phyloP scores from a whole-genome alignment of 2,113 vertebrate genomes.

The Paradoxurus hermaphroditus region DNA sequence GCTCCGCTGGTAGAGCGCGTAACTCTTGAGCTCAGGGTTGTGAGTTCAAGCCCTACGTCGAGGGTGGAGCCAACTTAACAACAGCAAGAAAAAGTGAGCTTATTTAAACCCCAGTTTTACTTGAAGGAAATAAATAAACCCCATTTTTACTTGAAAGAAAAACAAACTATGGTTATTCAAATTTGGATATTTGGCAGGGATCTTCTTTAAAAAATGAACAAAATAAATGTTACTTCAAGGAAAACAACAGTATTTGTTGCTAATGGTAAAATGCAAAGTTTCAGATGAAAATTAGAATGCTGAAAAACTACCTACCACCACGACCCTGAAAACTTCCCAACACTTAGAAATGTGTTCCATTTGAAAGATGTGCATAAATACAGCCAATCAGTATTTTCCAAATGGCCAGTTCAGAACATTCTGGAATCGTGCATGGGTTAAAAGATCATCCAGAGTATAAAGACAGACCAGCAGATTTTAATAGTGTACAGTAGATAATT shows the following conservation, averaged over 20 bases:
- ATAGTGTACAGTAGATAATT: not conserved
- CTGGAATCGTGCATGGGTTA: not conserved
- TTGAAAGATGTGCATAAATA: not conserved
- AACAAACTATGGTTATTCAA: not conserved
- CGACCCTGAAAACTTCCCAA: not conserved
- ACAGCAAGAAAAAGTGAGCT: not conserved
- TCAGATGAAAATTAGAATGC: not conserved
- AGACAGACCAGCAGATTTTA: not conserved
- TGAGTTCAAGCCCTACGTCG: not conserved
- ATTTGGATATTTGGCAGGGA: not conserved
- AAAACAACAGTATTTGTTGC: not conserved
- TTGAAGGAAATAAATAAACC: conserved; percentile 34
- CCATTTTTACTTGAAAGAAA: not conserved
- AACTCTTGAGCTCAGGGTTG: not conserved
- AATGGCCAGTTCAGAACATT: not conserved
- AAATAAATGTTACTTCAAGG: conserved; percentile 6
- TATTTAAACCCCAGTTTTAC: not conserved
- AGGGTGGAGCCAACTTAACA: not conserved
- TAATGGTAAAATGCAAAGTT: conserved; percentile 16
- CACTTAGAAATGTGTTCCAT: not conserved
- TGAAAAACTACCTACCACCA: not conserved
- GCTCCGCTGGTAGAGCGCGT: not conserved
- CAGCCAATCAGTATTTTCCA: not conserved
- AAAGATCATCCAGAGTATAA: not conserved
- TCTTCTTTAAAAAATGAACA: not conserved